Base-by-base conservation (phyloP, 2,888 invertebrate species). In the Apamea epomidion region DNA sequence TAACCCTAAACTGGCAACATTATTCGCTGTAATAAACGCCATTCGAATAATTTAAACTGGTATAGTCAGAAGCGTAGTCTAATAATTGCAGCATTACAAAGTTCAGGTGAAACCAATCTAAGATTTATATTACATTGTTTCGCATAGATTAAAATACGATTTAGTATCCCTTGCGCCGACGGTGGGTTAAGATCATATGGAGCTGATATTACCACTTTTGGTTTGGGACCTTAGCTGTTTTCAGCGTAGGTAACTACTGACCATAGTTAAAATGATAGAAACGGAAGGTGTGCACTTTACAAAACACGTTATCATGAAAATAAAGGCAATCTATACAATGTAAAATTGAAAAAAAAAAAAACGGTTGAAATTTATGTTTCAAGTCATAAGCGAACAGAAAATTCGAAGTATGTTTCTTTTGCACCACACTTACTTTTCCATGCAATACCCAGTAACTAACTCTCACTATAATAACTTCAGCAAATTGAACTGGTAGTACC, bases 71-170 rank as follows among this genome's bases (percentile, higher is more conserved):
- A 94, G 94, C 93, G 88, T 87, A 88, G 87, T 84, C 82, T 87
- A 91, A 91, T 92, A 93, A 94, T 93, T 92, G 90, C 92, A 79
- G 83, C 90, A 91, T 92, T 91, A 90, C 91, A 92, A 92, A 92
- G 93, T 94, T 93, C 93, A 94, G 87, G 90, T 94, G 93, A 92
- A 92, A 93, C 94, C 91, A 94, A 95, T 94, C 90, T 90, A 68
- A 90, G 91, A 94, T 93, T 94, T 93, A 93, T 94, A 90, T 87
- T 91, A 92, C 91, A 93, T 94, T 94, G 94, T 93, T 93, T 93
- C 92, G 89, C 90, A 92, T 94, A 93, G 93, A 94, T 94, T 93
- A 92, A 91, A 92, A 87, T 91, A 90, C 90, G 92, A 93, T 93
- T 93, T 92, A 92, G 86, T 90, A 87, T 88, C 81, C 86, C 87